Base-by-base conservation (phyloP, 2,888 invertebrate species). In the Yponomeuta malinellus region DNA sequence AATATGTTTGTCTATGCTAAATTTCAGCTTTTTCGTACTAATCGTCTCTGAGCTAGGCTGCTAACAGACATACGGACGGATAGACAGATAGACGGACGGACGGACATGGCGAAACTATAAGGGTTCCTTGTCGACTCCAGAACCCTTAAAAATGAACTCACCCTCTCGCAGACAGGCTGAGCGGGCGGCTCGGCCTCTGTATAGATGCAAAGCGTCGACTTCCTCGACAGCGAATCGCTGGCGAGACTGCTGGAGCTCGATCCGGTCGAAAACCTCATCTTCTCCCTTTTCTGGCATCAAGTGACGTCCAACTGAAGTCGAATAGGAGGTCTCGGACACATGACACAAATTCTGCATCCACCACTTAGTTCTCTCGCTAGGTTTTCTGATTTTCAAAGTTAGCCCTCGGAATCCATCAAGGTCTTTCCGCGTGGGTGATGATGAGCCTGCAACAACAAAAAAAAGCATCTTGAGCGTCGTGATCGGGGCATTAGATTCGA, bases 171-270 rank as follows among this genome's bases (percentile, higher is more conserved):
- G 77, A 84, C 84, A 71, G 81, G 83, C 52, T 12, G 87, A 75
- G 83, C 83, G 73, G 89, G 81, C 43, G 88, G 83, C 23, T 93
- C 93, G 76, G 88, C 87, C 78, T 94, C 93, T 73, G 94, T 93
- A 78, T 94, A 94, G 77, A 95, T 94, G 78, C 95, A 95, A 73
- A 95, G 90, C 73, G 94, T 94, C 67, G 95, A 94, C 78, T 94
- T 94, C 79, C 94, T 95, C 76, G 94, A 94, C 81, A 92, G 87
- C 78, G 93, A 93, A 80, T 95, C 95, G 81, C 93, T 93, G 82
- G 94, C 93, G 80, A 95, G 93, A 84, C 94, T 94, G 85, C 94
- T 94, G 75, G 94, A 94, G 78, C 94, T 93, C 75, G 93, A 93
- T 65, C 94, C 93, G 76, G 94, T 93, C 75, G 94, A 93, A 86